Evolutionary conservation across 1,140 invertebrate species (phyloP).

Genomic region (Mamestra configurata): DNA sequence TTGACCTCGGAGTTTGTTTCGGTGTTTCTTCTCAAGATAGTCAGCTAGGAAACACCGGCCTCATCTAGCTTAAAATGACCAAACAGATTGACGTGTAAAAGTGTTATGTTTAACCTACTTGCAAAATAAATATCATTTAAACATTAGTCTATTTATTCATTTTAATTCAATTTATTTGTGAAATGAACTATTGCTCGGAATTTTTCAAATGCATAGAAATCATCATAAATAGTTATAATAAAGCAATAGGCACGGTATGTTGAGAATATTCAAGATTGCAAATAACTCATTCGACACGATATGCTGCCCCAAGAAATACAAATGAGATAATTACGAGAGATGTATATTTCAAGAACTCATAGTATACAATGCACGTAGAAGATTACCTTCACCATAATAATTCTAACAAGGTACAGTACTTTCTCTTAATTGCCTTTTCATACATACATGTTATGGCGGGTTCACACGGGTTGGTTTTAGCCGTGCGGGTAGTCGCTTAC

Average conservation of each 20-base stretch:
- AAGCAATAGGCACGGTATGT: background rate
- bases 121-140: too few relatives aligned
- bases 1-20: too few relatives aligned
- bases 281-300: conserved; percentile 10
- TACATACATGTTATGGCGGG: conserved; percentile 60
- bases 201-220: too few relatives aligned
- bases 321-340: conserved; percentile 32
- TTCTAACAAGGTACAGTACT: conserved; percentile 72
- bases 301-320: conserved; percentile 29
- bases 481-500: background rate
- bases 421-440: conserved; percentile 74
- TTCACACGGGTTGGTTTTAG: background rate
- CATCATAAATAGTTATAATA: background rate
- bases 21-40: too few relatives aligned
- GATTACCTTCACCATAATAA: conserved; percentile 71
- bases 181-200: too few relatives aligned
- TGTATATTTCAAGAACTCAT: conserved; percentile 54
- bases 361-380: conserved; percentile 58
- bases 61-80: too few relatives aligned
- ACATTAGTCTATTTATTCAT: too few relatives aligned
- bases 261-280: conserved; percentile 2
- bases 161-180: too few relatives aligned
- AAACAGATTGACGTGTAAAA: too few relatives aligned
- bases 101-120: too few relatives aligned
- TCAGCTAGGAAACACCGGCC: too few relatives aligned